phyloP scores from a whole-genome alignment of 2,797 vertebrate genomes.

The Sebastolobus alascanus region DNA sequence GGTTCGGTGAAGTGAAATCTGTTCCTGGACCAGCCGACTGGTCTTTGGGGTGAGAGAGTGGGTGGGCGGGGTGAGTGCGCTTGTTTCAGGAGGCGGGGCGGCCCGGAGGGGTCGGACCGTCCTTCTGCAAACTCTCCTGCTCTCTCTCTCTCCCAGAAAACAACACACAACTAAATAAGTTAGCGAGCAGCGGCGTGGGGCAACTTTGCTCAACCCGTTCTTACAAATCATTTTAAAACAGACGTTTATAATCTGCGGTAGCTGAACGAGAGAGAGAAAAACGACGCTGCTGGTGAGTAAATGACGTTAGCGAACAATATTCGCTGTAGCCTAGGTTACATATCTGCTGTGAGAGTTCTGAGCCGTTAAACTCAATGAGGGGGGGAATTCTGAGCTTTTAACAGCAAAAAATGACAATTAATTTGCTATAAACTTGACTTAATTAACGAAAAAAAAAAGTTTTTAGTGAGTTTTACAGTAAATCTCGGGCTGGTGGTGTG shows the following conservation, averaged over 20 bases:
- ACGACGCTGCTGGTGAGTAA: conserved; percentile 77
- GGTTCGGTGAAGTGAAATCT: background rate
- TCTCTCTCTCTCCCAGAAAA: conserved; percentile 49
- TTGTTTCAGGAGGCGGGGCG: conserved; percentile 76
- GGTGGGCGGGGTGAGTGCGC: conserved; percentile 66
- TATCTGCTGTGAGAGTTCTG: background rate
- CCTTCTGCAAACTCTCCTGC: conserved; percentile 49
- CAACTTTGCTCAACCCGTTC: conserved; percentile 21
- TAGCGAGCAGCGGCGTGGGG: conserved; percentile 48
- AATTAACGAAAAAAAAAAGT: background rate
- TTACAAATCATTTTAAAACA: background rate
- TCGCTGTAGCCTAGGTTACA: background rate
- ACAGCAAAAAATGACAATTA: fast-evolving
- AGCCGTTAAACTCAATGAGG: conserved; percentile 21
- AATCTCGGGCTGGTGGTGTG: background rate
- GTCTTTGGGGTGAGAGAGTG: background rate
- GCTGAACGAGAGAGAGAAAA: conserved; percentile 26
- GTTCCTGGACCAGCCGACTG: conserved; percentile 38
- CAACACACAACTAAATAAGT: conserved; percentile 70
- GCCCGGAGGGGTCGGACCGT: conserved; percentile 60
- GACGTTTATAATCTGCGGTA: conserved; percentile 13
- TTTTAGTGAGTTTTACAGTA: background rate
- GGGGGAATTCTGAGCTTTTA: background rate
- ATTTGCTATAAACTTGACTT: fast-evolving
- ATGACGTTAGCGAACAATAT: background rate